Base-by-base conservation (phyloP, 2,888 invertebrate species). In the Atrina japonica region DNA sequence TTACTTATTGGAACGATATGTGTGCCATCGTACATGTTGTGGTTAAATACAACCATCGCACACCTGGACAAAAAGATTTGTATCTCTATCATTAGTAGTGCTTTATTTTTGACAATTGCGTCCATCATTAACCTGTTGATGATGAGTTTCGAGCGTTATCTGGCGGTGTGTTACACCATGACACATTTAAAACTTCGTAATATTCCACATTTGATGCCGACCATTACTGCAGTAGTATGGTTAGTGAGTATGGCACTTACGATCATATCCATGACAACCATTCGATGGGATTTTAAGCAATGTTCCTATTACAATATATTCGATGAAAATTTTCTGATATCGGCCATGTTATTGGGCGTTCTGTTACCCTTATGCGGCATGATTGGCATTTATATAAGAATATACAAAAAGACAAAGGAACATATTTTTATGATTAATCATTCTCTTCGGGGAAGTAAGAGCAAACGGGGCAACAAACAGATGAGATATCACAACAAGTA, bases 61-160 rank as follows among this genome's bases (percentile, higher is more conserved):
- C 40, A 52, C 7, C 16, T 60, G 2, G 21, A 41, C 14, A 14
- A 29, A 7, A n/a, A 18, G 11, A 9, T 58, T 18, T 67, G 67
- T 59, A 41, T 50, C 2, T 35, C 41, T n/a, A 43, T 60, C 0
- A 52, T 67, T 21, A 43, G 30, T 7, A 60, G 50, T 3, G 35
- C 59, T 16, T 29, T 67, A 14, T 67, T 52, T 29, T 30, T 67
- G 0, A 29, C 53, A 3, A 29, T 35, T 5, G 60, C 67, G 5
- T 67, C 67, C 18, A 43, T 67, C 23, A 50, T 67, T 7, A 67
- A 67, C 52, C 50, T 67, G 11, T 41, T 67, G 41, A 21, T 60
- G 16, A 43, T 67, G 35, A 60, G 60, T 18, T 25, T 16, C 2
- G 67, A 67, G 30, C 40, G 67, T 2, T 67, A 52, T 29, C 49